A percentile compares a stretch with the other conserved stretches of the same genome.
Evolutionary conservation across 2,113 vertebrate genomes (phyloP).

Genomic region (Tauraco erythrolophus): DNA sequence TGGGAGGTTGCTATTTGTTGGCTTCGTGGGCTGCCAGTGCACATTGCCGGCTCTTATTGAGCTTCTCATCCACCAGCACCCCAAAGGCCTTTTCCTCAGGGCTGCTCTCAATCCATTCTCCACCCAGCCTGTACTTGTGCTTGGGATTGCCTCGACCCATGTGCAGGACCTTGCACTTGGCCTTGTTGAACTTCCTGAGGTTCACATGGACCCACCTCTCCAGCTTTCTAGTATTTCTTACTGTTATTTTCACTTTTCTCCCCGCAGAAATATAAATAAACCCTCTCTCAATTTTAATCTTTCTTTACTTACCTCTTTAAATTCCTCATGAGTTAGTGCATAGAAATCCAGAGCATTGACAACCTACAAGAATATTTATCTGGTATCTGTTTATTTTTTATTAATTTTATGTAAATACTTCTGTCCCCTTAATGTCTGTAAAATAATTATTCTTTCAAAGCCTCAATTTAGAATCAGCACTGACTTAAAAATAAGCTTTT

Average conservation of each 20-base stretch:
- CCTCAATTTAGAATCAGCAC: neutral
- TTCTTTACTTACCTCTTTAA: neutral
- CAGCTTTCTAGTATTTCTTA: neutral
- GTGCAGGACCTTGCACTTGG: too few relatives aligned
- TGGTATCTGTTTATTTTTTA: neutral
- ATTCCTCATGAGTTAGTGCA: neutral
- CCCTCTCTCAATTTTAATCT: neutral
- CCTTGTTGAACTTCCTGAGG: too few relatives aligned
- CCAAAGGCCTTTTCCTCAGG: too few relatives aligned
- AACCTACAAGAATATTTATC: neutral
- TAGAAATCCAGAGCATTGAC: neutral
- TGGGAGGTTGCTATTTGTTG: too few relatives aligned
- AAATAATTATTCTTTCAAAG: neutral
- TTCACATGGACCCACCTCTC: too few relatives aligned
- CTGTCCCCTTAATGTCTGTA: neutral
- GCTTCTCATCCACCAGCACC: too few relatives aligned
- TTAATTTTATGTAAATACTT: conserved; percentile 24
- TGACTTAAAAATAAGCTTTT: neutral
- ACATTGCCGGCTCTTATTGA: too few relatives aligned
- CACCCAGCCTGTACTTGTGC: too few relatives aligned
- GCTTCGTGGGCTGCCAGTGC: too few relatives aligned
- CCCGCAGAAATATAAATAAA: neutral
- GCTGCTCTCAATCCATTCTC: too few relatives aligned
- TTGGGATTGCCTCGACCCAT: too few relatives aligned
- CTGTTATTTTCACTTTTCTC: neutral